Evolutionary conservation across 2,888 invertebrate species (phyloP), one percentile per base, ranked within the genome.

Genomic region (Calliphora vomitoria): DNA sequence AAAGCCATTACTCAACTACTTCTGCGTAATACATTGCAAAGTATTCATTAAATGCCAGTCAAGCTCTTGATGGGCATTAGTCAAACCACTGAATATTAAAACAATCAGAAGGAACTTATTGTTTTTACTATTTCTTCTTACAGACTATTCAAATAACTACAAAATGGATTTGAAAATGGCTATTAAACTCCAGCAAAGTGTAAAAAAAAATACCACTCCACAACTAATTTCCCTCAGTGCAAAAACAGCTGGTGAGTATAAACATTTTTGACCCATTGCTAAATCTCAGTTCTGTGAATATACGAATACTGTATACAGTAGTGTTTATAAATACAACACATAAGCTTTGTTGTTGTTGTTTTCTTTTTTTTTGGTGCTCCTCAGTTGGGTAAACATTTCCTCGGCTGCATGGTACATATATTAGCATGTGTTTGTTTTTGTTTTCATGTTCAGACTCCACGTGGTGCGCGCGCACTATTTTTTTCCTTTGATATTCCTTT

Each of bases 391-490:
- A 81, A 88, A 86, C 71, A 79, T 80, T 84, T 84, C 50, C 18
- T 76, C 74, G 68, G 55, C 53, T 79, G 78, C 20, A 72, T 78
- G 69, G 38, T 35, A 44, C 44, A 44, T 58, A 47, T 31, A 18
- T 64, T 82, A 80, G 62, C 62, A 68, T 80, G 82, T 87, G 74
- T 74, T 88, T 87, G 83, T 85, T 87, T 74, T 86, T 86, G 74
- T 86, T 84, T 66, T 68, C 41, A 58, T 15, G n/a, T 85, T 81
- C 55, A 64, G 90, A 89, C 91, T 91, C 92, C 93, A 93, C 94
- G 93, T 93, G 93, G 93, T 94, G 93, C 93, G 93, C 93, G 92
- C 92, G 94, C 93, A 93, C 91, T 91, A 91, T 90, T 20, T 82
- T 90, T 90, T 66, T 60, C 64, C 69, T 69, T 79, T 85, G 41